phyloP scores from a whole-genome alignment of 2,888 invertebrate species.

The Brachyopa scutellaris region DNA sequence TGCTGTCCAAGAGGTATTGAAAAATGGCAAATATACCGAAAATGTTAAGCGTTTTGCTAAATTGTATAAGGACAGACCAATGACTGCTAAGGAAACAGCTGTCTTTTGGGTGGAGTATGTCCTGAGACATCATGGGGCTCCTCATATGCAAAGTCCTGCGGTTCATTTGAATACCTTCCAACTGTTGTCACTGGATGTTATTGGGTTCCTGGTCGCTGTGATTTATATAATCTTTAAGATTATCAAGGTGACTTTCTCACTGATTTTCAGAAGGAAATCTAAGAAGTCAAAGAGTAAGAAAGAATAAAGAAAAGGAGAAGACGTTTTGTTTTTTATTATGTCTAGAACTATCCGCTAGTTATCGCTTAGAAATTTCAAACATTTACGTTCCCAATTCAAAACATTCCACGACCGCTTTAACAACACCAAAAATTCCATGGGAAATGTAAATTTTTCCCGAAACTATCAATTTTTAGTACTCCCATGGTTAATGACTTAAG shows the following conservation, averaged over 20 bases:
- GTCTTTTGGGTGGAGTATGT: constrained; percentile 84
- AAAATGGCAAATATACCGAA: constrained; percentile 73
- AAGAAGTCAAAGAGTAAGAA: constrained; percentile 1
- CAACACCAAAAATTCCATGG: too few relatives aligned
- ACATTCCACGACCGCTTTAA: too few relatives aligned
- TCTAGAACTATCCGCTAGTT: too few relatives aligned
- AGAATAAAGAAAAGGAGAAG: constrained; percentile 28
- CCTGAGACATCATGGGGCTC: constrained; percentile 83
- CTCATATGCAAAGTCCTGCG: constrained; percentile 82
- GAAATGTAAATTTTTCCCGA: too few relatives aligned
- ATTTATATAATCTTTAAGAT: constrained; percentile 6
- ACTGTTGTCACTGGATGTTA: constrained; percentile 81
- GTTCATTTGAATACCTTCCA: constrained; percentile 81
- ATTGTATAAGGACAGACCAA: constrained; percentile 83
- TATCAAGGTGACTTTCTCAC: background rate
- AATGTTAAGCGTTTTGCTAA: constrained; percentile 80
- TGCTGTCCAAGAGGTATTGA: constrained; percentile 74
- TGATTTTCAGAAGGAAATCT: constrained; percentile 5
- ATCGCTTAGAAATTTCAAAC: too few relatives aligned
- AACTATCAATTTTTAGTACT: too few relatives aligned
- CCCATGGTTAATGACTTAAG: too few relatives aligned
- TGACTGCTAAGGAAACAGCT: constrained; percentile 82
- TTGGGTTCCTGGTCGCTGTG: constrained; percentile 70
- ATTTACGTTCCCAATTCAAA: too few relatives aligned
- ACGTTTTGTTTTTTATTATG: too few relatives aligned